Evolutionary conservation across 35 echinoderm and acorn worm genomes (phyloP).

Genomic region (Hemicentrotus pulcherrimus): DNA sequence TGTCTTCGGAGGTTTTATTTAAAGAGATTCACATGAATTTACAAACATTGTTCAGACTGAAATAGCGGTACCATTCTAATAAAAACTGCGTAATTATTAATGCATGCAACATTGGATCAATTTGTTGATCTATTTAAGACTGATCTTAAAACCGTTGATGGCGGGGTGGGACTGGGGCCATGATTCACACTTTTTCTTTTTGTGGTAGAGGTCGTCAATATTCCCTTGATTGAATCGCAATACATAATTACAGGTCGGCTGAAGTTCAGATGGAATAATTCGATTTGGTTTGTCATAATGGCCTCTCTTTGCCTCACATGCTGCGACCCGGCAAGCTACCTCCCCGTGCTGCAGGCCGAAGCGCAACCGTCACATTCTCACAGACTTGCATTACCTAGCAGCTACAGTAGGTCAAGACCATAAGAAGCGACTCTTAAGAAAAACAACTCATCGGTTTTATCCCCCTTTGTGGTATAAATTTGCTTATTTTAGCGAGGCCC

Average conservation of each 20-base stretch:
- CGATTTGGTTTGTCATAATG: slow-evolving; percentile 23
- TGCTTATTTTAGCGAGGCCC: background rate
- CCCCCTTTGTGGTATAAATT: background rate
- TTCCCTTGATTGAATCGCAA: background rate
- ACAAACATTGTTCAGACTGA: background rate
- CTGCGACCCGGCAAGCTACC: background rate
- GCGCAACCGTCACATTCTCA: background rate
- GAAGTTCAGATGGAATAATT: background rate
- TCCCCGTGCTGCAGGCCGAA: background rate
- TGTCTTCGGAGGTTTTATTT: too few relatives aligned
- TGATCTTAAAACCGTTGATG: background rate
- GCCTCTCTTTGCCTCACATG: background rate
- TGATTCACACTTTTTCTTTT: background rate
- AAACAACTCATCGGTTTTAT: background rate
- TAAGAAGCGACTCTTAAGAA: background rate
- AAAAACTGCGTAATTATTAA: background rate
- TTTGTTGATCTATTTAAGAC: background rate
- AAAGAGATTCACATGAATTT: background rate
- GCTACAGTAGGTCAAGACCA: background rate
- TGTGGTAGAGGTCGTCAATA: background rate
- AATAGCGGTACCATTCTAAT: background rate
- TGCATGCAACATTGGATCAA: background rate
- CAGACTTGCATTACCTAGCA: background rate
- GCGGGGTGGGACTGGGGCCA: background rate
- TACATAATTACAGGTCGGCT: background rate